A percentile compares a stretch with the other conserved stretches of the same genome.
phyloP scores from a whole-genome alignment of 2,888 invertebrate species.

The Taenaris catops region DNA sequence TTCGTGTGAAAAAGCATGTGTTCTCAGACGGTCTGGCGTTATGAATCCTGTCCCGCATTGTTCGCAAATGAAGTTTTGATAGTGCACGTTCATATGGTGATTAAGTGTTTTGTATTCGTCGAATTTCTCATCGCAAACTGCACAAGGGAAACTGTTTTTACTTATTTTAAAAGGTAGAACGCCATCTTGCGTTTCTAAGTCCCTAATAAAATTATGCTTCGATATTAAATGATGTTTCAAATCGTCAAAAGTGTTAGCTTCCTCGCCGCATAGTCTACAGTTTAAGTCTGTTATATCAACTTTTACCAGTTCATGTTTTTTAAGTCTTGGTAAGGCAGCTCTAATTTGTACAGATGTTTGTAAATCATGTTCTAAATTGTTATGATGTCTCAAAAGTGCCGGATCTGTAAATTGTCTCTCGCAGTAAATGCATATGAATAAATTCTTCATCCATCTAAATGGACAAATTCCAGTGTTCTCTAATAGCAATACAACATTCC shows the following conservation, averaged over 20 bases:
- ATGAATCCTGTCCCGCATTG: conserved; percentile 64
- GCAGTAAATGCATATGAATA: conserved; percentile 60
- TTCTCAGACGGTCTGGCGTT: conserved; percentile 54
- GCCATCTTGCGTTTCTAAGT: conserved; percentile 42
- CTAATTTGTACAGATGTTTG: conserved; percentile 35
- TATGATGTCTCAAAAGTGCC: conserved; percentile 41
- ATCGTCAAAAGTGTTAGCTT: conserved; percentile 33
- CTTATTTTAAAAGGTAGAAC: conserved; percentile 55
- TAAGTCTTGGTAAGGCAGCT: conserved; percentile 42
- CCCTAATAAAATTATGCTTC: conserved; percentile 43
- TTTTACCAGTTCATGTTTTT: conserved; percentile 57
- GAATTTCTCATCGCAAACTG: conserved; percentile 45
- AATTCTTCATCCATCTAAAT: conserved; percentile 61
- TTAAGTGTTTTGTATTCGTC: conserved; percentile 58
- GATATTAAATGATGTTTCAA: conserved; percentile 51
- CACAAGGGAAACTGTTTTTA: conserved; percentile 46
- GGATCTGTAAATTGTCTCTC: conserved; percentile 50
- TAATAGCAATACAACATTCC: conserved; percentile 43
- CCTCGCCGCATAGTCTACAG: conserved; percentile 51
- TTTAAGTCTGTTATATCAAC: conserved; percentile 51
- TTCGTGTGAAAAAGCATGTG: conserved; percentile 56
- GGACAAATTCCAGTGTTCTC: conserved; percentile 58
- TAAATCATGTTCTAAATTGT: conserved; percentile 32
- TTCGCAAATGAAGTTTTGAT: conserved; percentile 66
- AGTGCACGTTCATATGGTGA: conserved; percentile 70